These are phyloP conservation scores for Nymphalis io DNA, from an alignment of 1,140 invertebrate species.

Conservation along the genomic window DNA sequence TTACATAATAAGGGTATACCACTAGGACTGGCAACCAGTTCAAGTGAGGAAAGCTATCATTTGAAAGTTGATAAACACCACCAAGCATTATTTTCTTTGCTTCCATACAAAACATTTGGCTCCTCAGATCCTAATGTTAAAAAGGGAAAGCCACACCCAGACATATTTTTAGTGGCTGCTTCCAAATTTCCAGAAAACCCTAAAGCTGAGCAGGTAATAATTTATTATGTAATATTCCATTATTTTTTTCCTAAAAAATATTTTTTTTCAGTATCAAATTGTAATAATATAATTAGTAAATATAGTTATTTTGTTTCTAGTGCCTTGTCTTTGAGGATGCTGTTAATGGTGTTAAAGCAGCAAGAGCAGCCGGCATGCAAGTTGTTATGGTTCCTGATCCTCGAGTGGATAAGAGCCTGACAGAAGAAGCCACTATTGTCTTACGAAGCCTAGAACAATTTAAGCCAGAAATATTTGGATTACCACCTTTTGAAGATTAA, in stretches of 20 bases:
- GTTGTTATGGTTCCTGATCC: constrained; percentile 92
- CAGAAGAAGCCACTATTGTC: constrained; percentile 85
- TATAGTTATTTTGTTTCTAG: constrained; percentile 73
- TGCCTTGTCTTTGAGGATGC: constrained; percentile 97
- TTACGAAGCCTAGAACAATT: constrained; percentile 90
- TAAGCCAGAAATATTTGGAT: constrained; percentile 92
- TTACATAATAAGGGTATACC: constrained; percentile 84
- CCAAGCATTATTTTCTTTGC: constrained; percentile 83
- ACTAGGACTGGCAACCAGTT: constrained; percentile 89
- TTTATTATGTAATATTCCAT: too few species aligned
- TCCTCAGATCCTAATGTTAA: constrained; percentile 88
- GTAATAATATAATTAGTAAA: not conserved
- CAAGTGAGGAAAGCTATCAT: constrained; percentile 82
- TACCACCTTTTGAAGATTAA: constrained; percentile 85
- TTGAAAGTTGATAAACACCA: constrained; percentile 87
- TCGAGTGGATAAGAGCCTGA: constrained; percentile 82
- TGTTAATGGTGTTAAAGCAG: constrained; percentile 92
- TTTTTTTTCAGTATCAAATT: not conserved
- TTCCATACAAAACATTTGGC: constrained; percentile 85
- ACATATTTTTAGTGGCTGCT: constrained; percentile 88
- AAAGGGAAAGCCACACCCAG: constrained; percentile 88
- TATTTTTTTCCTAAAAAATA: too few species aligned
- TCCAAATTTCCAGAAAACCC: constrained; percentile 84
- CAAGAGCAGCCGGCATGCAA: constrained; percentile 91
- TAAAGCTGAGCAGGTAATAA: constrained; percentile 78